Conservation (phyloP, 35 echinoderm and acorn worm species). For the Stichopus chloronotus region DNA sequence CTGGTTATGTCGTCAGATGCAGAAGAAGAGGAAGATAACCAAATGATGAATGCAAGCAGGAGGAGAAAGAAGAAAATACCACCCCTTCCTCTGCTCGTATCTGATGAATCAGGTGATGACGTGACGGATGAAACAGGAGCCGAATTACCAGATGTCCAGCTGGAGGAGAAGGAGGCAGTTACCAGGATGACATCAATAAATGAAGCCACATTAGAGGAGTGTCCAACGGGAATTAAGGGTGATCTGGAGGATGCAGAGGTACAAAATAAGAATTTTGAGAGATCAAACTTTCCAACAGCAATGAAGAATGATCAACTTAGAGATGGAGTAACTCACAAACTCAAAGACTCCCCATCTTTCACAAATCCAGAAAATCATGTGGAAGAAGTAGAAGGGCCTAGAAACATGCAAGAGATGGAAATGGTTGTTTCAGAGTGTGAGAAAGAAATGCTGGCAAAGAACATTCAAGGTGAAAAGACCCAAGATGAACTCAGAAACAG, state of each 20-base stretch:
- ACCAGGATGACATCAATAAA: not conserved
- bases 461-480: not conserved
- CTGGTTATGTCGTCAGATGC: not conserved
- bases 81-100: not conserved
- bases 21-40: conserved; percentile 27
- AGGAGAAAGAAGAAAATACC: not conserved
- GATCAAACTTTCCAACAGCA: no score
- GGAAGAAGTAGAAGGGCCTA: no score
- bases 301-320: no score
- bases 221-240: not conserved
- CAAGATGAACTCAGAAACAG: not conserved
- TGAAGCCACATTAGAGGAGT: not conserved
- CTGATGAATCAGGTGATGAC: conserved; percentile 10
- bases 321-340: no score
- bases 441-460: not conserved
- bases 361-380: no score
- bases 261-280: no score
- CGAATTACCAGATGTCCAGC: conserved; percentile 49
- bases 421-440: no score
- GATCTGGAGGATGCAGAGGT: no score
- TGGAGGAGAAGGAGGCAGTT: not conserved
- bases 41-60: conserved; percentile 12
- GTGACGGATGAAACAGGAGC: not conserved
- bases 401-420: no score
- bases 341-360: no score